Percentiles rank a stretch among this genome's conserved stretches.
phyloP scores from a whole-genome alignment of 2,888 invertebrate species.

The Chaetogeoica ovagalla region DNA sequence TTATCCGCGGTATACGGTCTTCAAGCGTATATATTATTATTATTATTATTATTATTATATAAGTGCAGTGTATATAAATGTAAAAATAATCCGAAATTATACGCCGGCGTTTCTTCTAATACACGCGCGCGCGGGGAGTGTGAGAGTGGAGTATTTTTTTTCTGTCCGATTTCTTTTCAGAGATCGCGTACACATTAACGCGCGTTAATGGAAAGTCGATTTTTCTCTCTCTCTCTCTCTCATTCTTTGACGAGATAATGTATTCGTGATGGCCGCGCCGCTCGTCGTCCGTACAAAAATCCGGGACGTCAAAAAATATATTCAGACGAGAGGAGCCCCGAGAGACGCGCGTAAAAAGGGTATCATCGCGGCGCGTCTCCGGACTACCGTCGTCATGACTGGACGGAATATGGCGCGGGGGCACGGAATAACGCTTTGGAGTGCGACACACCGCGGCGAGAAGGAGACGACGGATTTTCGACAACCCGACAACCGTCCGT shows the following conservation, averaged over 20 bases:
- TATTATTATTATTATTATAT: too few relatives aligned
- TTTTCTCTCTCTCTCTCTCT: not conserved
- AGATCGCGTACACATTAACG: slow-evolving; percentile 37
- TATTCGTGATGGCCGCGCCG: slow-evolving; percentile 48
- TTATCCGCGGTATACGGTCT: not conserved
- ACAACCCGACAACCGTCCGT: slow-evolving; percentile 18
- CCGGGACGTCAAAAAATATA: not conserved
- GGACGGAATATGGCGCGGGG: slow-evolving; percentile 5
- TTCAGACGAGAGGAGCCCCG: too few relatives aligned
- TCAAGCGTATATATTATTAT: not conserved
- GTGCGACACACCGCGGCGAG: too few relatives aligned
- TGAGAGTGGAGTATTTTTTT: not conserved
- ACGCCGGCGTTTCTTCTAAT: slow-evolving; percentile 22
- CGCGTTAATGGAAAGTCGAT: slow-evolving; percentile 51
- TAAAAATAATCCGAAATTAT: slow-evolving; percentile 41
- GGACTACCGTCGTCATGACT: slow-evolving; percentile 1
- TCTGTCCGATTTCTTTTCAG: slow-evolving; percentile 11
- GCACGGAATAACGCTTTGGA: not conserved
- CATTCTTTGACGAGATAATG: slow-evolving; percentile 49
- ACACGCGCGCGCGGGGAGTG: too few relatives aligned
- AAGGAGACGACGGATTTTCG: slow-evolving; percentile 18
- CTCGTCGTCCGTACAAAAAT: not conserved
- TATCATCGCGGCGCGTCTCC: slow-evolving; percentile 17
- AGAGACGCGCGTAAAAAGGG: slow-evolving; percentile 20
- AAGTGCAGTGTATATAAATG: not conserved